Evolutionary conservation across 2,888 invertebrate species (phyloP).

Genomic region (Dastarcus helophoroides): DNA sequence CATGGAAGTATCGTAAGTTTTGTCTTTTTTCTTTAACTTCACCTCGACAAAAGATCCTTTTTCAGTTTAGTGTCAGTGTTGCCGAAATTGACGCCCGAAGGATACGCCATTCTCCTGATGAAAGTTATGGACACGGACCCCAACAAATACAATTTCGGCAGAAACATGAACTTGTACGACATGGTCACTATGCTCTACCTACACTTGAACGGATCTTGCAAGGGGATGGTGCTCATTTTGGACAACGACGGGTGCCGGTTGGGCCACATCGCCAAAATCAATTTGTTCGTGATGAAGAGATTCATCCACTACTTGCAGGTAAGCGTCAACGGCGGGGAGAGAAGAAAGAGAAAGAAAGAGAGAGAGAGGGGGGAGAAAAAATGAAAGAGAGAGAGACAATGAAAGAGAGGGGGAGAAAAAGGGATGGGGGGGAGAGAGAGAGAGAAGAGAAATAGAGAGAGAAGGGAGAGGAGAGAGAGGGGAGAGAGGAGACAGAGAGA

Average conservation of each 20-base stretch:
- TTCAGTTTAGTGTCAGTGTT: slow-evolving; percentile 12
- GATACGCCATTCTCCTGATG: slow-evolving; percentile 24
- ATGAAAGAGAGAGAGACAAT: too few species aligned
- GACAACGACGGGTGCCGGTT: slow-evolving; percentile 51
- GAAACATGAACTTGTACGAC: slow-evolving; percentile 40
- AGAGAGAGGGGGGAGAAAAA: too few species aligned
- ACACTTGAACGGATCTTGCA: slow-evolving; percentile 38
- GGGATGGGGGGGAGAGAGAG: too few species aligned
- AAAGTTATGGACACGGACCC: slow-evolving; percentile 43
- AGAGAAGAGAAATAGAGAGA: too few species aligned
- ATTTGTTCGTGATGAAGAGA: slow-evolving; percentile 52
- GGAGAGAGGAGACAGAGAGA: too few species aligned
- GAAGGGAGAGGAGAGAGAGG: too few species aligned
- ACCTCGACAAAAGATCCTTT: not conserved
- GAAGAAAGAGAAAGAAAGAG: too few species aligned
- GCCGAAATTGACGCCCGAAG: slow-evolving; percentile 19
- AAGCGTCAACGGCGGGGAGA: too few species aligned
- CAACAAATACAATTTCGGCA: slow-evolving; percentile 45
- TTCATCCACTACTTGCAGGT: slow-evolving; percentile 57
- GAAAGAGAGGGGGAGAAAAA: too few species aligned
- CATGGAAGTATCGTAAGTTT: slow-evolving; percentile 43
- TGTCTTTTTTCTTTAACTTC: not conserved
- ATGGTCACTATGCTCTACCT: slow-evolving; percentile 52
- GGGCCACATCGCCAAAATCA: slow-evolving; percentile 52
- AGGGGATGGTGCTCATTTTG: slow-evolving; percentile 50